Conservation (phyloP, 37 sponge, comb jelly and placozoan genomes). For the Lycopodina hypogea region DNA sequence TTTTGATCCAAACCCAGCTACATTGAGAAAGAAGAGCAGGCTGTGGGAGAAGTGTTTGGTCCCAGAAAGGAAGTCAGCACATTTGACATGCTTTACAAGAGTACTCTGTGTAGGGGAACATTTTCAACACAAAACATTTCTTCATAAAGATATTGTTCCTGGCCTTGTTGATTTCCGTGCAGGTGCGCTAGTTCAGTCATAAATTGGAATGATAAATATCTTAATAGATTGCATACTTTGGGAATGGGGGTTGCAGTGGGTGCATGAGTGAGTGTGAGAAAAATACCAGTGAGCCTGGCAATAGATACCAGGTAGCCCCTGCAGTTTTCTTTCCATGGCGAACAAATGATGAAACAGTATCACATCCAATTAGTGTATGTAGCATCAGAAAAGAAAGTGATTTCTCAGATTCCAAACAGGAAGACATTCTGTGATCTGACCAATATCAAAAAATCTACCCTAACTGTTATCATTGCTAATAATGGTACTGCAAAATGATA, state of each 20-base stretch:
- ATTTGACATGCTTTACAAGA: neutral
- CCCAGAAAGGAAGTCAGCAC: neutral
- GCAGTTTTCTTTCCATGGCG: neutral
- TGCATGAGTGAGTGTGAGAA: conserved; percentile 17
- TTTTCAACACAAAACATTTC: neutral
- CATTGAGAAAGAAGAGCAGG: neutral
- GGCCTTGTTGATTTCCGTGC: neutral
- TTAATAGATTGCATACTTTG: neutral
- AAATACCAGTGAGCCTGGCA: conserved; percentile 49
- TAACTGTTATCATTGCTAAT: no score
- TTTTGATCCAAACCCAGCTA: neutral
- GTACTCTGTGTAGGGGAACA: neutral
- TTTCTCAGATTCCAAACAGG: no score
- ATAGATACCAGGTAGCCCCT: conserved; percentile 50
- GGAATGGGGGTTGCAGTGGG: neutral
- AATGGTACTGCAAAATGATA: no score
- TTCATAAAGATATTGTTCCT: neutral
- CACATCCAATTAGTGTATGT: neutral
- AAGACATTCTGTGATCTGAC: no score
- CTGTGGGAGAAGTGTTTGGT: neutral
- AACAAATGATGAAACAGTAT: neutral
- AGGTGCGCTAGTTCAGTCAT: no score
- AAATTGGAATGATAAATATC: neutral
- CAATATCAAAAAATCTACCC: no score
- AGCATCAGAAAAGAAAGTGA: no score